Base-by-base conservation (phyloP, 2,888 invertebrate species). In the Pachymerium ferrugineum region DNA sequence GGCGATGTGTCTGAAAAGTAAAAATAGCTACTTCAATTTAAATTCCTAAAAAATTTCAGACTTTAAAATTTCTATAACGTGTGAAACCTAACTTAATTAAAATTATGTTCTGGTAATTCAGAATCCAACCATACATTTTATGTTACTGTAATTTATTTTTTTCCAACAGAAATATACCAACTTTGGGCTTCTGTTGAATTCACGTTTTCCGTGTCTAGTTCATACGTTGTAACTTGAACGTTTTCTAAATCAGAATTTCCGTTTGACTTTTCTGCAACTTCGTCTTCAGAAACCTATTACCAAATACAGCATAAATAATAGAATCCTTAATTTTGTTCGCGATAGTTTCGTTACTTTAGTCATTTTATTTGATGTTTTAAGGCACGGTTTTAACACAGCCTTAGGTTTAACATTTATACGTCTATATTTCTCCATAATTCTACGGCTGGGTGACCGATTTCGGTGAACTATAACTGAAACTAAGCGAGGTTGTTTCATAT, bases 341-440 rank as follows among this genome's bases (percentile, higher is more conserved):
- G 30, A 16, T 31, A 29, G 22, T 30, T 72, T 62, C 5, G 5
- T 25, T 6, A 42, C 19, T 16, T 22, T 28, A 3, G 10, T 22
- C 5, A 31, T 47, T 73, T 54, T 47, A 47, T 67, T 33, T 4
- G 71, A 19, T 71, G 42, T 31, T 69, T 30, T 31, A 69, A 69
- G 69, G 33, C 30, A 30, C 33, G 69, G 10, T n/a, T 30, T 69
- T n/a, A 69, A 69, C n/a, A 29, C 29, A 12, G 10, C 19, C n/a
- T 31, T 47, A 10, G 74, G 31, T 38, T 70, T 74, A 4, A 16
- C 70, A 19, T 25, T 12, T n/a, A 35, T 8, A 28, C 71, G 33
- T 16, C 33, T 74, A 62, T 74, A 71, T n/a, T 74, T 74, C 62
- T 47, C 72, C 54, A 62, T 71, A 14, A 74, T 74, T 29, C 71